Conservation (phyloP, 2,113 vertebrate species). For the Eretmochelys imbricata region DNA sequence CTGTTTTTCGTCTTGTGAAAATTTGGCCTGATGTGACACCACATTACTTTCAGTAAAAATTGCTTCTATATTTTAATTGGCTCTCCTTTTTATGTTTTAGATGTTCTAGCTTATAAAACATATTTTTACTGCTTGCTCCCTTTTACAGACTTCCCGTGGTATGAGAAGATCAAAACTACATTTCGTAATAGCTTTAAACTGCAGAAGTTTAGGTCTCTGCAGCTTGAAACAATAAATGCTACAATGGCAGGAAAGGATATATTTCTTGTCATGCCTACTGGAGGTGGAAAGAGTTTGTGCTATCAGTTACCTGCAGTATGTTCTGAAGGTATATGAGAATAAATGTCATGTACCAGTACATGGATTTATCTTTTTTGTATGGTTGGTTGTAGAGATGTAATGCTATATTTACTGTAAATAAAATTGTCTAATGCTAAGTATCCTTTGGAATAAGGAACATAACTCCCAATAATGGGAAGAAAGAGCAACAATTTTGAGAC, state of each 20-base stretch:
- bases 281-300: slow-evolving; percentile 95
- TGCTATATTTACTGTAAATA: not conserved
- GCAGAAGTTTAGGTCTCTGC: slow-evolving; percentile 87
- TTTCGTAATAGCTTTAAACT: slow-evolving; percentile 86
- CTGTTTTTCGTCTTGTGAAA: not conserved
- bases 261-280: slow-evolving; percentile 97
- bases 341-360: not conserved
- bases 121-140: not conserved
- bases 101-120: not conserved
- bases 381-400: not conserved
- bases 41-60: not conserved
- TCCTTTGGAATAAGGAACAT: not conserved
- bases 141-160: slow-evolving; percentile 92
- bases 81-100: not conserved
- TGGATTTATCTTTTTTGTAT: not conserved
- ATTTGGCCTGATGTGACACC: not conserved
- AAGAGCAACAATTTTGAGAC: not conserved
- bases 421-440: not conserved
- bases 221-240: slow-evolving; percentile 91
- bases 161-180: slow-evolving; percentile 79
- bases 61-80: not conserved
- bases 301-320: slow-evolving; percentile 94
- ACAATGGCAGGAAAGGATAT: slow-evolving; percentile 90
- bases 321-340: slow-evolving; percentile 85
- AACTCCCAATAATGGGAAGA: not conserved